Conservation (phyloP, 2,797 vertebrate genomes). For the Phalanger gymnotis region DNA sequence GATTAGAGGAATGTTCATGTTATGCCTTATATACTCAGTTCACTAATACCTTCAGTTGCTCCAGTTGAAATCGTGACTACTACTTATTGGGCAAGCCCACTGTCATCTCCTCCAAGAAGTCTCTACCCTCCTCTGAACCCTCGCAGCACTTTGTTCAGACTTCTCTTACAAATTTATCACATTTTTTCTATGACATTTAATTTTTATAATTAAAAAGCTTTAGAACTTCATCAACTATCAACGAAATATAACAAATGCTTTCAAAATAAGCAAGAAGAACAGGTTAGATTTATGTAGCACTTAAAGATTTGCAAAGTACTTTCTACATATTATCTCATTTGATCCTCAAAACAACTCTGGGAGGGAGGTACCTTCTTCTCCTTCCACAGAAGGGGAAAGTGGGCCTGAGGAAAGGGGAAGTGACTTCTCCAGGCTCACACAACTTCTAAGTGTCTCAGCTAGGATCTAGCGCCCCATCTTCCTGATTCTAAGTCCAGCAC, state of each 20-base stretch:
- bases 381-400: background rate
- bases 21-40: background rate
- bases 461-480: background rate
- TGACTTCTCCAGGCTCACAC: background rate
- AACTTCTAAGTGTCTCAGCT: background rate
- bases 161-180: background rate
- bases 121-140: background rate
- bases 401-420: background rate
- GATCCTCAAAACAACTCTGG: background rate
- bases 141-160: background rate
- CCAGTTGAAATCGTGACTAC: background rate
- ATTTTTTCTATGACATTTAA: background rate
- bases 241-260: background rate
- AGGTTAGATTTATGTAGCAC: background rate
- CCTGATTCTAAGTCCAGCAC: background rate
- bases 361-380: background rate
- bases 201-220: background rate
- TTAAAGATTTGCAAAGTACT: background rate
- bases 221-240: background rate
- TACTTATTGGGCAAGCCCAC: background rate
- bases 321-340: background rate
- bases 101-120: background rate
- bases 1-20: background rate
- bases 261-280: background rate
- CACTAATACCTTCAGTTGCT: background rate